These are phyloP conservation scores for Myrmecophaga tridactyla DNA, from an alignment of 2,113 vertebrate genomes.

Conservation along the genomic window DNA sequence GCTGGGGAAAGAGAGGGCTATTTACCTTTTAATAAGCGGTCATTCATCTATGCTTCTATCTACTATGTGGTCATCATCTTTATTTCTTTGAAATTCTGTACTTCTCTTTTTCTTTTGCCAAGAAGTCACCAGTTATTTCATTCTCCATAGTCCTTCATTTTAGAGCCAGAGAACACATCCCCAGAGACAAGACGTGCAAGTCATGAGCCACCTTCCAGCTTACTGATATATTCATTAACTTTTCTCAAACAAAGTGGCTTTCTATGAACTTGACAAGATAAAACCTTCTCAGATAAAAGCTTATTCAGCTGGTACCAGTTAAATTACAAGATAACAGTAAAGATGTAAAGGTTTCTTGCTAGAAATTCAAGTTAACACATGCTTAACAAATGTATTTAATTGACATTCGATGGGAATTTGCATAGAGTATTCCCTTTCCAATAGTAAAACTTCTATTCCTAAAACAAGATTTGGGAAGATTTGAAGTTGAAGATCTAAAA, in stretches of 20 bases:
- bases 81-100: not conserved
- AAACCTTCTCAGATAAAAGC: not conserved
- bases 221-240: not conserved
- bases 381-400: not conserved
- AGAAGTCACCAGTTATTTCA: not conserved
- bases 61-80: not conserved
- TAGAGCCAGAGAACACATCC: not conserved
- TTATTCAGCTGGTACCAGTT: not conserved
- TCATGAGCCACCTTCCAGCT: not conserved
- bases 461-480: not conserved
- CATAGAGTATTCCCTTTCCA: not conserved
- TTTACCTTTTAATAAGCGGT: not conserved
- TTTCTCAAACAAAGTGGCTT: not conserved
- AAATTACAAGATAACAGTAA: not conserved
- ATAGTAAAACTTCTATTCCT: not conserved
- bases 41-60: not conserved
- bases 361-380: not conserved
- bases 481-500: not conserved
- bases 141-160: not conserved
- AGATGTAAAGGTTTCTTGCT: not conserved
- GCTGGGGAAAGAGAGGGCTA: not conserved
- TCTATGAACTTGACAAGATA: not conserved
- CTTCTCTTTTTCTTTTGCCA: not conserved
- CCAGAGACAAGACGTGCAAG: not conserved
- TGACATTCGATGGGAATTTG: conserved; percentile 17